A percentile compares a stretch with the other conserved stretches of the same genome.
These are phyloP conservation scores for Yasuhikotakia modesta DNA, from an alignment of 2,797 vertebrate genomes.

Conservation along the genomic window DNA sequence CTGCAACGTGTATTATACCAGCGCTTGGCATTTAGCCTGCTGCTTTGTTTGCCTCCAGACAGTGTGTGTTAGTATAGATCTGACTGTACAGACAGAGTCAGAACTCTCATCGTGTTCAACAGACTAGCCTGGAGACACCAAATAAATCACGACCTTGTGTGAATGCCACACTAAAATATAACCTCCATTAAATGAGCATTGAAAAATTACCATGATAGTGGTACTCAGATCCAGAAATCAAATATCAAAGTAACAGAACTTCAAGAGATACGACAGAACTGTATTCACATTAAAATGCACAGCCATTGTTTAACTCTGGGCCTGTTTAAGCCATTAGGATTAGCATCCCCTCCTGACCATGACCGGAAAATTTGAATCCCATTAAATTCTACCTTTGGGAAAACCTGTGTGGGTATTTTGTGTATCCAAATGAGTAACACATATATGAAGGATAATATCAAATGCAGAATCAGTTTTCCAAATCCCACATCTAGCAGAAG, in stretches of 20 bases:
- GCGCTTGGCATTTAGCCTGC: slow-evolving; percentile 29
- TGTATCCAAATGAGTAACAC: slow-evolving; percentile 33
- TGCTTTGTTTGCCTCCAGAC: slow-evolving; percentile 18
- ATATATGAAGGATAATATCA: slow-evolving; percentile 13
- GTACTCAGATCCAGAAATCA: slow-evolving; percentile 1
- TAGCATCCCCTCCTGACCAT: slow-evolving; percentile 13
- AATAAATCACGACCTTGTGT: slow-evolving; percentile 17
- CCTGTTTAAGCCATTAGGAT: slow-evolving; percentile 42
- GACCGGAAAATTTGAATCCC: slow-evolving; percentile 8
- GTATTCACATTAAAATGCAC: slow-evolving; percentile 16
- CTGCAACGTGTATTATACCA: slow-evolving; percentile 7
- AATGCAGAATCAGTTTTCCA: slow-evolving; percentile 11
- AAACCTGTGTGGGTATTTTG: slow-evolving; percentile 17
- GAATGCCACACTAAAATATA: slow-evolving; percentile 25
- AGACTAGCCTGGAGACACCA: not conserved
- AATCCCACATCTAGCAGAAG: no score
- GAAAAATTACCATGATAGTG: no score
- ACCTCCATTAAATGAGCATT: not conserved
- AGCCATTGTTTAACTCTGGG: slow-evolving; percentile 28
- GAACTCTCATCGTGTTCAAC: slow-evolving; percentile 12
- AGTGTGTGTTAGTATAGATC: slow-evolving; percentile 17
- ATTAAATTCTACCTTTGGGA: slow-evolving; percentile 28
- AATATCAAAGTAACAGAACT: not conserved
- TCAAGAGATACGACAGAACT: no score
- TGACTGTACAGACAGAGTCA: slow-evolving; percentile 32